A percentile compares a stretch with the other conserved stretches of the same genome.
These are phyloP conservation scores for Chrysodeixis includens DNA, from an alignment of 2,888 invertebrate genomes.

Conservation along the genomic window DNA sequence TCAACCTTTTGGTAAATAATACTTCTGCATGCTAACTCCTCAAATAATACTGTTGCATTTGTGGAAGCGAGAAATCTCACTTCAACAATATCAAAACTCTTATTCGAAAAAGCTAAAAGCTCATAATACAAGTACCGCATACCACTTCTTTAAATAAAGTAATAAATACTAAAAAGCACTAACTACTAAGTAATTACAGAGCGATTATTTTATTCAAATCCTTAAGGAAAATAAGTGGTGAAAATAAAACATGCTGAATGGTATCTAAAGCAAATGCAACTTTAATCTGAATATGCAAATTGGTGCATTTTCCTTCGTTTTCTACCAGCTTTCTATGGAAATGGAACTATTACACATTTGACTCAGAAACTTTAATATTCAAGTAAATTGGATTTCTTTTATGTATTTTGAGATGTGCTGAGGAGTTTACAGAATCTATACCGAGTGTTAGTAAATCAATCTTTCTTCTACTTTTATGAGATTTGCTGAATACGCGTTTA, in stretches of 20 bases:
- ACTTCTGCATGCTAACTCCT: too few species aligned
- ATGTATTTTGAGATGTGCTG: slow-evolving; percentile 12
- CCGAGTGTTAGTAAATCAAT: not conserved
- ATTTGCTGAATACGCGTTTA: too few species aligned
- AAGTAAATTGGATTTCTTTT: slow-evolving; percentile 61
- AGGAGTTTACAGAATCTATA: not conserved
- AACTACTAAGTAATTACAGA: not conserved
- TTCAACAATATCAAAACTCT: not conserved
- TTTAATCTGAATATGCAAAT: slow-evolving; percentile 18
- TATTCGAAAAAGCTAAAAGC: not conserved
- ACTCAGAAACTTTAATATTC: slow-evolving; percentile 50
- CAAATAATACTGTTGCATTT: too few species aligned
- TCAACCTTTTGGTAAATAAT: too few species aligned
- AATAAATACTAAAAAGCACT: not conserved
- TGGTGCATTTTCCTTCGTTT: slow-evolving; percentile 14
- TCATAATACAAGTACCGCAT: not conserved
- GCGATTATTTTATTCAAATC: not conserved
- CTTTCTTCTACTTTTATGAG: not conserved
- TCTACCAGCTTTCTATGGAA: slow-evolving; percentile 29
- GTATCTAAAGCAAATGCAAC: slow-evolving; percentile 16
- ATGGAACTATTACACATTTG: slow-evolving; percentile 44
- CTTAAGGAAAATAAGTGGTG: slow-evolving; percentile 11
- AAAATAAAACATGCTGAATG: slow-evolving; percentile 9
- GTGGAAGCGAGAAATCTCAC: too few species aligned
- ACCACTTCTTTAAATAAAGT: not conserved